Base-by-base conservation (phyloP, 2,888 invertebrate species). In the Leptothorax acervorum region DNA sequence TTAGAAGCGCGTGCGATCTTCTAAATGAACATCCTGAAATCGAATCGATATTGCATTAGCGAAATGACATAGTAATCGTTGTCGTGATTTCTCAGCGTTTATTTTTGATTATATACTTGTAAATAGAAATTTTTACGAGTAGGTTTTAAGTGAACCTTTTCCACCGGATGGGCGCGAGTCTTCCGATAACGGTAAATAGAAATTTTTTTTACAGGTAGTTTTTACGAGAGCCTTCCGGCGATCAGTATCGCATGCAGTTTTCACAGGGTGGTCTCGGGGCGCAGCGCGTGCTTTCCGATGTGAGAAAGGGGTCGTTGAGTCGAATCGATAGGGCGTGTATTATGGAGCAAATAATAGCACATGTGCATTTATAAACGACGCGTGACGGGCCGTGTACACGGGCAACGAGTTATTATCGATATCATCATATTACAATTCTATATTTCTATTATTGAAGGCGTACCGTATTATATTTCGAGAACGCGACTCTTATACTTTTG, bases 281-380 rank as follows among this genome's bases (percentile, higher is more conserved):
- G 45, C 31, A 55, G 11, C 55, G 78, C 48, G 71, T 48, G 48
- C 53, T 62, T 76, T 31, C 42, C 63, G 51, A 81, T 35, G 51
- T 63, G 63, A 82, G 63, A 82, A 82, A 82, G 82, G 53, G 75
- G 75, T 76, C 76, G 62, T 82, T 75, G 75, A 83, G 82, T 82
- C 70, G 55, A 83, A 83, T 83, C 83, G 70, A 83, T 83, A 71
- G 63, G 82, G 62, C 35, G 82, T 42, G 62, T 63, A 63, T 71
- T 82, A 76, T 35, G 66, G 31, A 31, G 76, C 53, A 53, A 83
- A 83, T 81, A 81, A 83, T 71, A 53, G 83, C 28, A 62, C 63
- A 68, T 71, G 28, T 51, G 45, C 60, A 63, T 51, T 79, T 71
- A 79, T 39, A 23, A 70, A 70, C 35, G 57, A 71, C 18, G 79